Evolutionary conservation across 1,140 invertebrate species (phyloP).

Genomic region (Hypsibius dujardini): DNA sequence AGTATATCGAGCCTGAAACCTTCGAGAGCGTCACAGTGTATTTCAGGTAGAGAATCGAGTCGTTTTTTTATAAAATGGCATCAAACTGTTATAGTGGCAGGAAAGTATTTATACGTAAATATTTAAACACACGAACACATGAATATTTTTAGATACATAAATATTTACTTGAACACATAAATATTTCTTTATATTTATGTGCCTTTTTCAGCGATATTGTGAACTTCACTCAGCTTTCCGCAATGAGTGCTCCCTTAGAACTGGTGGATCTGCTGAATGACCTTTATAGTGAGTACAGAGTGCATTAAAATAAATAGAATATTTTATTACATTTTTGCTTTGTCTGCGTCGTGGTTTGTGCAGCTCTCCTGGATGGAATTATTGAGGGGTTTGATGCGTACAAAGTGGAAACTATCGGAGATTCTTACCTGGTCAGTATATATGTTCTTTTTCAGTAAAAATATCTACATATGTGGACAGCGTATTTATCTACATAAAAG

Average conservation of each 20-base stretch:
- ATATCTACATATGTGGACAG: no score
- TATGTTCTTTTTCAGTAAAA: not conserved
- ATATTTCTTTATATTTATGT: not conserved
- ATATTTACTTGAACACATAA: not conserved
- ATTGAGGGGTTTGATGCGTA: constrained; percentile 32
- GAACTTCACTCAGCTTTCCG: constrained; percentile 55
- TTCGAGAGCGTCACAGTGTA: constrained; percentile 79
- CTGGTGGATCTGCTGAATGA: constrained; percentile 90
- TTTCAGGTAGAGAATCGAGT: constrained; percentile 36
- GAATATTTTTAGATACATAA: not conserved
- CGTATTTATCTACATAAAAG: not conserved
- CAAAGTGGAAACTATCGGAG: constrained; percentile 32
- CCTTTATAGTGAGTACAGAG: constrained; percentile 21
- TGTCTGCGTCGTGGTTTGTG: not conserved
- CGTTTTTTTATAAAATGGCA: not conserved
- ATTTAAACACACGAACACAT: no score
- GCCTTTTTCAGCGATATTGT: constrained; percentile 64
- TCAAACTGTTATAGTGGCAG: not conserved
- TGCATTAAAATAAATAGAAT: no score
- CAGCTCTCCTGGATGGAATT: constrained; percentile 28
- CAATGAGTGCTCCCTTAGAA: constrained; percentile 68
- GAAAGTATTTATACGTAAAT: no score
- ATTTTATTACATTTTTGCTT: not conserved
- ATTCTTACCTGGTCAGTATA: constrained; percentile 4
- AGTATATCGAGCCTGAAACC: constrained; percentile 65